These are phyloP conservation scores for Ichneumoninae sp. DNA, from an alignment of 2,888 invertebrate genomes.

Conservation along the genomic window DNA sequence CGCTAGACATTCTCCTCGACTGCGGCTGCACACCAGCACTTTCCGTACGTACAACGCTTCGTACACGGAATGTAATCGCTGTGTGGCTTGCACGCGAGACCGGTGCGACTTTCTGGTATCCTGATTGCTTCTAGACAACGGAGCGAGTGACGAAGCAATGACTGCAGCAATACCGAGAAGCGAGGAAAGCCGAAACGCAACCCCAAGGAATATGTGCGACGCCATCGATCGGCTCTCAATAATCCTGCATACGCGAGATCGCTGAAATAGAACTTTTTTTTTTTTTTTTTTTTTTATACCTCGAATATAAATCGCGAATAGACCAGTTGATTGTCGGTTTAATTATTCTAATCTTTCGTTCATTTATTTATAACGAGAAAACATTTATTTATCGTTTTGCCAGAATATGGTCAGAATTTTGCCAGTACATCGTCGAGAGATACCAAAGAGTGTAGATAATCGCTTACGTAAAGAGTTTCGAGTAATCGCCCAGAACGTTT, in stretches of 20 bases:
- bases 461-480: conserved; percentile 70
- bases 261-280: not conserved
- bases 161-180: conserved; percentile 70
- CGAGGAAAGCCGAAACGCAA: conserved; percentile 47
- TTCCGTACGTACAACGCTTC: conserved; percentile 36
- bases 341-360: not conserved
- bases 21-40: conserved; percentile 38
- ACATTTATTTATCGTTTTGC: not conserved
- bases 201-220: conserved; percentile 13
- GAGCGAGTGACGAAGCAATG: conserved; percentile 80
- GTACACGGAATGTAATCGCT: conserved; percentile 53
- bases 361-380: not conserved
- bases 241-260: not conserved
- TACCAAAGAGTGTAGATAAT: not conserved
- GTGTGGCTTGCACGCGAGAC: conserved; percentile 42
- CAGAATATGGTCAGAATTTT: conserved; percentile 4
- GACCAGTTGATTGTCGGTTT: not conserved
- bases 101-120: conserved; percentile 68
- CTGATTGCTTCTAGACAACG: conserved; percentile 75
- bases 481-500: conserved; percentile 72
- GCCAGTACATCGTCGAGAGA: not conserved
- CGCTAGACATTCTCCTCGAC: conserved; percentile 3
- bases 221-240: not conserved
- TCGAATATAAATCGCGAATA: not conserved
- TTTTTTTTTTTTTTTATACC: not conserved